Evolutionary conservation across 2,113 vertebrate species (phyloP).

Genomic region (Sprattus sprattus): DNA sequence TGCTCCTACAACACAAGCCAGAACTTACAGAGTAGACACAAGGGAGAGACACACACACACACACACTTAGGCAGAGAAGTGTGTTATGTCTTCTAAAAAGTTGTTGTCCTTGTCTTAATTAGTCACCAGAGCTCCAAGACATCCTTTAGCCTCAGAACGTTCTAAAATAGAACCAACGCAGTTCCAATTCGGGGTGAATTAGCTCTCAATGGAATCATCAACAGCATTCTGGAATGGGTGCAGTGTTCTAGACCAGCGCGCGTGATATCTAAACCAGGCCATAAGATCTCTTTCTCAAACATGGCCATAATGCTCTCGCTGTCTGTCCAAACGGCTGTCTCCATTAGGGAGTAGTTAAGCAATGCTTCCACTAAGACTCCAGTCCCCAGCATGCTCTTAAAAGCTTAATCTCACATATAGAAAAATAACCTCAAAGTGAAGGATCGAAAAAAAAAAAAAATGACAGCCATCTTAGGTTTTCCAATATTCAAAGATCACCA

Average conservation of each 20-base stretch:
- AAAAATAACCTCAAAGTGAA: neutral
- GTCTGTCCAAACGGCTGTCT: neutral
- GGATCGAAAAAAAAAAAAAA: neutral
- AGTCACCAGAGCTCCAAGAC: neutral
- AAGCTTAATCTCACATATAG: neutral
- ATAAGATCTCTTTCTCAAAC: neutral
- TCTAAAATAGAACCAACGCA: neutral
- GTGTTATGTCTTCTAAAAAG: conserved; percentile 6
- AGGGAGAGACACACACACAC: neutral
- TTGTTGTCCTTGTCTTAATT: neutral
- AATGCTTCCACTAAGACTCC: neutral
- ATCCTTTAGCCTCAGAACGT: neutral
- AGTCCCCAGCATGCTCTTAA: neutral
- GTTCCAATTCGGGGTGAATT: neutral
- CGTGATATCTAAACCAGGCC: neutral
- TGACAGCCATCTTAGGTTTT: neutral
- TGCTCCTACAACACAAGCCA: neutral
- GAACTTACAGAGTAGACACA: neutral
- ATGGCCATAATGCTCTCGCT: neutral
- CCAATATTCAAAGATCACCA: neutral
- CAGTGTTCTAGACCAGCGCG: neutral
- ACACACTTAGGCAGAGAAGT: neutral
- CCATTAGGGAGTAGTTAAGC: neutral
- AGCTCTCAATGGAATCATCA: neutral
- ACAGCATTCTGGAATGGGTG: neutral